These are phyloP conservation scores for Chrysochloris asiatica DNA, from an alignment of 2,113 vertebrate species.

Conservation along the genomic window DNA sequence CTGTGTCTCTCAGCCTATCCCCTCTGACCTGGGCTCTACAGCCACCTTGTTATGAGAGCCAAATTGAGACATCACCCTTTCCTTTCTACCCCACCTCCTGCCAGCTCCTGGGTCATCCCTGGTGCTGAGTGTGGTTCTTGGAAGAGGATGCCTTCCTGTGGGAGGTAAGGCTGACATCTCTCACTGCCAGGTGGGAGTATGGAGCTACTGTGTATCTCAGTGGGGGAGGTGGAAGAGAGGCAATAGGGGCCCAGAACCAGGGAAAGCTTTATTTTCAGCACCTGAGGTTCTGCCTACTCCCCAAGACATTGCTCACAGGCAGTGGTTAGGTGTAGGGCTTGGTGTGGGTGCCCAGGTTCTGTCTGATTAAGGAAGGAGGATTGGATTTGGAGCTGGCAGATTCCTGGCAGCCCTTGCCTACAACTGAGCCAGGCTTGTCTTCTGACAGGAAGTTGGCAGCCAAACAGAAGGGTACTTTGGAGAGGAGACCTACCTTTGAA, in stretches of 20 bases:
- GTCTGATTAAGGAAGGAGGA: not conserved
- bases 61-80: not conserved
- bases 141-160: not conserved
- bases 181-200: not conserved
- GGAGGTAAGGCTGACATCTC: constrained; percentile 3
- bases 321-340: not conserved
- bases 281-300: not conserved
- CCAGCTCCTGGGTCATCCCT: not conserved
- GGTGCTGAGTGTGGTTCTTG: not conserved
- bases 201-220: not conserved
- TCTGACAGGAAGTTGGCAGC: constrained; percentile 35
- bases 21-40: not conserved
- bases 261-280: not conserved
- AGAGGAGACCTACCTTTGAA: constrained; percentile 1
- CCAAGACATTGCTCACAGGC: not conserved
- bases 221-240: not conserved
- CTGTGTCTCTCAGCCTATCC: not conserved
- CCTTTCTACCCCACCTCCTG: not conserved
- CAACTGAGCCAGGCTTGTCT: constrained; percentile 26
- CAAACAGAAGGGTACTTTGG: not conserved
- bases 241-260: not conserved
- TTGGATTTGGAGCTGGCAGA: not conserved
- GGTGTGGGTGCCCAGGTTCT: not conserved
- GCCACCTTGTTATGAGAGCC: not conserved
- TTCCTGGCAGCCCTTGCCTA: not conserved